Conservation (phyloP, 2,797 vertebrate species). For the Lutjanus campechanus region DNA sequence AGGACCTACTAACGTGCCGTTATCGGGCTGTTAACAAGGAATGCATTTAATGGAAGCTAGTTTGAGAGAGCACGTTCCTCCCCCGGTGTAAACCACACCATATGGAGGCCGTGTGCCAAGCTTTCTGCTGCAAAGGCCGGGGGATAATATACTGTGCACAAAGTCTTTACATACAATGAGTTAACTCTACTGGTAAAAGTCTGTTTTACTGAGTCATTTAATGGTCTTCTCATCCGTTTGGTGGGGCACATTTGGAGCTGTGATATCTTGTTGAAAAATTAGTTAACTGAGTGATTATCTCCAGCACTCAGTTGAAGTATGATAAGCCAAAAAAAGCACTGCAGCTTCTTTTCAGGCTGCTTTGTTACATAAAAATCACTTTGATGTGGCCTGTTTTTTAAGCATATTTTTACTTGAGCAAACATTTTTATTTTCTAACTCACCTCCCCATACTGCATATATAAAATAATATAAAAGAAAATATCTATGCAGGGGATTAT, state of each 20-base stretch:
- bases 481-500: too few relatives aligned
- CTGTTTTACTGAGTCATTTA: slow-evolving; percentile 13
- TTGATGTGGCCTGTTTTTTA: neutral
- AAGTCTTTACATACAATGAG: slow-evolving; percentile 10
- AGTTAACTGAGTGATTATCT: neutral
- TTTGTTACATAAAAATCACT: neutral
- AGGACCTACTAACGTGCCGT: slow-evolving; percentile 46
- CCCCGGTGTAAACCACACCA: slow-evolving; percentile 58
- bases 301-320: neutral
- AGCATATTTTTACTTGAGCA: too few relatives aligned
- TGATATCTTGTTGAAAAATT: neutral
- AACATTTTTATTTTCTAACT: too few relatives aligned
- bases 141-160: neutral
- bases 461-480: too few relatives aligned
- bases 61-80: slow-evolving; percentile 51
- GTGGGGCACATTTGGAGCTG: neutral
- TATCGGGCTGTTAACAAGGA: slow-evolving; percentile 74
- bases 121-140: slow-evolving; percentile 11
- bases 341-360: neutral
- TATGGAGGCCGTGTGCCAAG: slow-evolving; percentile 62
- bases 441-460: too few relatives aligned
- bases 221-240: slow-evolving; percentile 6
- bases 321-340: neutral
- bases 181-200: slow-evolving; percentile 7
- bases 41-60: slow-evolving; percentile 75